Evolutionary conservation across 1,140 invertebrate species (phyloP), one percentile per base, ranked within the genome.

Genomic region (Drosophila repletoides): DNA sequence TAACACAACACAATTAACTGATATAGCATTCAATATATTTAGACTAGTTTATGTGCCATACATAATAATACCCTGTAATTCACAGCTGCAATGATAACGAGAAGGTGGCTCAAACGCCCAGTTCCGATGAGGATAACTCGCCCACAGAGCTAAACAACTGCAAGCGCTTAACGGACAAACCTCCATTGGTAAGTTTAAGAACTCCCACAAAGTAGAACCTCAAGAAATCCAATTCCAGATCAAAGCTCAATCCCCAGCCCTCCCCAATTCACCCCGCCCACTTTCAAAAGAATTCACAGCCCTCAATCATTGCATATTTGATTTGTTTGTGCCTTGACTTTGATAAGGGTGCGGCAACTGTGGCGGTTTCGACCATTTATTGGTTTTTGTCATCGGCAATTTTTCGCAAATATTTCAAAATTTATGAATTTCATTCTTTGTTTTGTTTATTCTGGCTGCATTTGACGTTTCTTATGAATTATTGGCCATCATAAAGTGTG

Each of bases 61-160:
- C 5, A 19, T 34, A 5, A 1, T 14, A 2, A 22, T 51, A n/a
- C n/a, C 6, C 2, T 21, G n/a, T n/a, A n/a, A n/a, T 10, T n/a
- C 17, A 40, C 29, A 88, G 84, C 65, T 88, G 84, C 68, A 88
- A 88, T 88, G 84, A 88, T 61, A 88, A 88, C 66, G 83, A 88
- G 41, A 84, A 88, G 64, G 84, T 83, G 74, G 74, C 79, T 12
- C 84, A 88, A 43, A 84, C 94, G n/a, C 95, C 94, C 17, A 95
- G 94, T 79, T 96, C 95, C 66, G 95, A 96, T 86, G 95, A 96
- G 89, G 95, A 95, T 79, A 95, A 95, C 90, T 96, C 95, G 2
- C 95, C 95, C n/a, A 96, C 95, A 29, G 95, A 96, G 90, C 91
- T 96, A 31, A 96, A 96, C 91, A 95, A 95, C 65, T 96, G 95